These are phyloP conservation scores for Amitus sp. DNA, from an alignment of 2,888 invertebrate genomes.

Conservation along the genomic window DNA sequence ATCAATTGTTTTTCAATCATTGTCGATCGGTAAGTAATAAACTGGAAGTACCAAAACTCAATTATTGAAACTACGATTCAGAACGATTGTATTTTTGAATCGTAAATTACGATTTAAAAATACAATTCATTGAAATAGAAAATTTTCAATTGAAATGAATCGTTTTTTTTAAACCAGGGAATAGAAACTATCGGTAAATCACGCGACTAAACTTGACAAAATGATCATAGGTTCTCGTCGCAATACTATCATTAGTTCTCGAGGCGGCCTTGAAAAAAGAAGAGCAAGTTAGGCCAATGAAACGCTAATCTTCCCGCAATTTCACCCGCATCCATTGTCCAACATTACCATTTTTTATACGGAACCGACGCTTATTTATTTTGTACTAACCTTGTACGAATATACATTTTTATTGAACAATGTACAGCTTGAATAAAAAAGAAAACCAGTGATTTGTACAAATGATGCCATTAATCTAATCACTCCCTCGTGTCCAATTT, in stretches of 20 bases:
- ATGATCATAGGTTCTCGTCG: slow-evolving; percentile 73
- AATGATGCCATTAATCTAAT: not conserved
- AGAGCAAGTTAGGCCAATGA: slow-evolving; percentile 72
- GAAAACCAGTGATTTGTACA: not conserved
- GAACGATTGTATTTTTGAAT: too few relatives aligned
- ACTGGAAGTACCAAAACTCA: too few relatives aligned
- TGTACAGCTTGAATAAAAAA: not conserved
- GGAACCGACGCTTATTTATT: not conserved
- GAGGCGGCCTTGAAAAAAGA: slow-evolving; percentile 81
- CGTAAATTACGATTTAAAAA: too few relatives aligned
- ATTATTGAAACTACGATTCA: too few relatives aligned
- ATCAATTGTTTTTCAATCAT: too few relatives aligned
- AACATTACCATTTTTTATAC: not conserved
- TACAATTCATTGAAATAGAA: too few relatives aligned
- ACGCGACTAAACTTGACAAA: too few relatives aligned
- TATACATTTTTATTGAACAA: not conserved
- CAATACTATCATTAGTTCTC: slow-evolving; percentile 76
- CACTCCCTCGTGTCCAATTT: too few relatives aligned
- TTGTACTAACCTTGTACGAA: not conserved
- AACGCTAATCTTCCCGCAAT: slow-evolving; percentile 51
- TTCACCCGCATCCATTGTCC: not conserved
- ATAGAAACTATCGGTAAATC: too few relatives aligned
- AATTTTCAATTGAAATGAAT: too few relatives aligned
- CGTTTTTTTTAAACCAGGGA: too few relatives aligned
- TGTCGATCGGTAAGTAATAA: too few relatives aligned